Evolutionary conservation across 2,888 invertebrate genomes (phyloP), one percentile per base, ranked within the genome.

Genomic region (Harpalus rubripes): DNA sequence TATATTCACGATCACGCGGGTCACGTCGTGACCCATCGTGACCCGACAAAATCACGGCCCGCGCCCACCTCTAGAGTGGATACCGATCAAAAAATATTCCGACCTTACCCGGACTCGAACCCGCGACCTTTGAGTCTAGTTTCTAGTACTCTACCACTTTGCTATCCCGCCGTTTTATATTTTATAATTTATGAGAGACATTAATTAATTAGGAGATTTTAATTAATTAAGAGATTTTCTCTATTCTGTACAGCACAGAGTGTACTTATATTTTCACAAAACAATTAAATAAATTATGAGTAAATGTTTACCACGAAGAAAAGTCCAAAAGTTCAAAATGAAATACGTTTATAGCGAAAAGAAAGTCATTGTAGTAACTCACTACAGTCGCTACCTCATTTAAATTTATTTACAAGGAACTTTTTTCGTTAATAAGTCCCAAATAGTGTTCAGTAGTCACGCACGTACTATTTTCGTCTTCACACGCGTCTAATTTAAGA

Each of bases 361-460:
- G 44, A 52, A 52, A 52, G 44, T 52, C 44, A 52, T 10, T 52
- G 44, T 52, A 52, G 7, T 52, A 8, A 52, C 15, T 68, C n/a
- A 15, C 39, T n/a, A 68, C n/a, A 52, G 8, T 68, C n/a, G 39
- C 39, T n/a, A 68, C n/a, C n/a, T 15, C 68, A 68, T 39, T 68
- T 68, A 32, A 68, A 68, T n/a, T 39, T 39, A 68, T 68, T 68
- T 68, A 39, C 74, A 15, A 32, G 41, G 7, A n/a, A 44, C 41
- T 74, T 74, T 52, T 74, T 74, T 74, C 4, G 41, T 44, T 8
- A n/a, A 18, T 26, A 22, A n/a, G 78, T 3, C 56, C 44, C 72
- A 18, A 74, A 74, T 44, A 68, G 68, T 58, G 78, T 56, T 58
- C 58, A n/a, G 58, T 32, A 78, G 78, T 58, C 78, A 56, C 78